Evolutionary conservation across 1,140 invertebrate genomes (phyloP), one percentile per base, ranked within the genome.

Genomic region (Drosophila grimshawi): DNA sequence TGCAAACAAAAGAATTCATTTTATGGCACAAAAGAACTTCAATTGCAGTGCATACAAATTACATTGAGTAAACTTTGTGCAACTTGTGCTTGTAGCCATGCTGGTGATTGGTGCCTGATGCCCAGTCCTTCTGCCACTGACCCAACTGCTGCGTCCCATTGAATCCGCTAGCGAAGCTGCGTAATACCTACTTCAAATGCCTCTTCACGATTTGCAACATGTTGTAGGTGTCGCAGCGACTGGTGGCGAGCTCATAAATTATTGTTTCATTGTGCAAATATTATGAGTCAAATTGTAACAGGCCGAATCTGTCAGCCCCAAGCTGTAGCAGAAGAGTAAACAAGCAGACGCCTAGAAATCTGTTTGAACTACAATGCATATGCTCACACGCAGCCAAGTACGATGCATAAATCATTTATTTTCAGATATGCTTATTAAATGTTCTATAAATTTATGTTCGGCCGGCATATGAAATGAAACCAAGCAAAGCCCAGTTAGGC

Each of bases 1-100:
- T 61, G 75, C 63, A 86, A 81, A 81, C 81, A 86, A 86, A 81
- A 71, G 82, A 86, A 86, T 86, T 81, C 66, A 86, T 86, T 86
- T 86, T 62, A 70, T 61, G 63, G 32, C 69, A 86, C 78, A 86
- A 86, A 81, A 78, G 78, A 86, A 81, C 86, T 86, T 86, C 78
- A 86, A 86, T 86, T 86, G 81, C 75, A 81, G 63, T 78, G 78
- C 78, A 86, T 86, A 86, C 81, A 86, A 86, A 86, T 86, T 86
- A 86, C 81, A 78, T 78, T 81, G 75, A 71, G 81, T 78, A 81
- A 85, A 85, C 81, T 85, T 85, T 78, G 52, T 70, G 57, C 69
- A 77, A 80, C 67, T 85, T 73, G 19, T 19, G 63, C 62, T 78
- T 52, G 52, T 68, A 61, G 49, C 68, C 64, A 46, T 75, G 62